Conservation (phyloP, 2,888 invertebrate species). For the Ommatoiulus sabulosus region DNA sequence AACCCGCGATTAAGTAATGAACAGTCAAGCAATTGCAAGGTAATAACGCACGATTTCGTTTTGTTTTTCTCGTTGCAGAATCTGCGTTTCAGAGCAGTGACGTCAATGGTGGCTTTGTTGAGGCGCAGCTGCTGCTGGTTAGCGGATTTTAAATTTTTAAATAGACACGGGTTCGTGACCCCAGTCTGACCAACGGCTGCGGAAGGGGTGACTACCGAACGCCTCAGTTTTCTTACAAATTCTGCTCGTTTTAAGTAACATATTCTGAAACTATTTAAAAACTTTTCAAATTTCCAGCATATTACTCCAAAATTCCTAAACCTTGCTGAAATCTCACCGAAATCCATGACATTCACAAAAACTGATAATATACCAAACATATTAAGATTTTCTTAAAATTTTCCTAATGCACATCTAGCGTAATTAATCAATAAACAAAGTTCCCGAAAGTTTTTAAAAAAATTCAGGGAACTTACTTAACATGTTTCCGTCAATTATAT, state of each 20-base stretch:
- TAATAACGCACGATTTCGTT: background rate
- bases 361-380: too few species aligned
- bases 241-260: background rate
- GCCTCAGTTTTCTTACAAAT: background rate
- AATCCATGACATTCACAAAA: too few species aligned
- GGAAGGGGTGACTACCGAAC: background rate
- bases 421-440: too few species aligned
- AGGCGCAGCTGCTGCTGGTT: slow-evolving; percentile 1
- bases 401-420: too few species aligned
- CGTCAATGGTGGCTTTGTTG: background rate
- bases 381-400: too few species aligned
- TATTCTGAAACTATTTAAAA: background rate
- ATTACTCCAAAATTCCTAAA: too few species aligned
- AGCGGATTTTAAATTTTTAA: background rate
- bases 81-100: background rate
- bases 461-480: too few species aligned
- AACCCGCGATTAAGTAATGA: background rate
- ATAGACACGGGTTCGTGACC: background rate
- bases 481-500: too few species aligned
- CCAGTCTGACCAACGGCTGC: background rate
- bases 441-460: too few species aligned
- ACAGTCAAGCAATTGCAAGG: background rate
- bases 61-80: background rate
- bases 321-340: too few species aligned
- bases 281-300: too few species aligned